phyloP scores from a whole-genome alignment of 2,888 invertebrate genomes.

The Epinotia ramella region DNA sequence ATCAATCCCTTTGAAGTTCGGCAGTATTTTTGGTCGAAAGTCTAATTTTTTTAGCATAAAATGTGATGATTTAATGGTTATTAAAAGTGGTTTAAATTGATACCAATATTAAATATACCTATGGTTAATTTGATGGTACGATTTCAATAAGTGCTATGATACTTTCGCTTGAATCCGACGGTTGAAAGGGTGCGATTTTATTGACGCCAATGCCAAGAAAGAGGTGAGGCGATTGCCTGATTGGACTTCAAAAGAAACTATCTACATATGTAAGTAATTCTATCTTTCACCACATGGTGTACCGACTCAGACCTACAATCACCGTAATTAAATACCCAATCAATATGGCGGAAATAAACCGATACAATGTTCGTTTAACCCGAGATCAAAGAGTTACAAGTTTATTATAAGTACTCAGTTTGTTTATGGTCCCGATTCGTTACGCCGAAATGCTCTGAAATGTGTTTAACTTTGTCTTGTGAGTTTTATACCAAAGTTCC shows the following conservation, averaged over 20 bases:
- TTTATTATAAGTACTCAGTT: constrained; percentile 28
- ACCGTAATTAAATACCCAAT: constrained; percentile 37
- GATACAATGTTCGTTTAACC: constrained; percentile 30
- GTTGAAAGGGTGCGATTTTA: no score
- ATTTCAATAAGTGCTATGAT: no score
- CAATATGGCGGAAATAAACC: constrained; percentile 32
- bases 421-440: constrained; percentile 41
- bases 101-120: no score
- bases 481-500: constrained; percentile 11
- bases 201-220: not conserved
- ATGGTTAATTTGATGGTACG: no score
- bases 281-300: constrained; percentile 18
- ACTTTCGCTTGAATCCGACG: no score
- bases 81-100: no score
- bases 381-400: constrained; percentile 36
- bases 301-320: constrained; percentile 28
- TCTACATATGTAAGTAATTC: not conserved
- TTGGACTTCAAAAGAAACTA: constrained; percentile 23
- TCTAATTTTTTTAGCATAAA: no score
- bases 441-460: constrained; percentile 35
- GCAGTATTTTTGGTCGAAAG: no score
- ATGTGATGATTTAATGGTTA: no score
- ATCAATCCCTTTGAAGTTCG: no score
- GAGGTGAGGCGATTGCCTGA: not conserved
- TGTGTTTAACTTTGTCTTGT: constrained; percentile 30